phyloP scores from a whole-genome alignment of 2,797 vertebrate species.

The Melanotaenia trifasciata region DNA sequence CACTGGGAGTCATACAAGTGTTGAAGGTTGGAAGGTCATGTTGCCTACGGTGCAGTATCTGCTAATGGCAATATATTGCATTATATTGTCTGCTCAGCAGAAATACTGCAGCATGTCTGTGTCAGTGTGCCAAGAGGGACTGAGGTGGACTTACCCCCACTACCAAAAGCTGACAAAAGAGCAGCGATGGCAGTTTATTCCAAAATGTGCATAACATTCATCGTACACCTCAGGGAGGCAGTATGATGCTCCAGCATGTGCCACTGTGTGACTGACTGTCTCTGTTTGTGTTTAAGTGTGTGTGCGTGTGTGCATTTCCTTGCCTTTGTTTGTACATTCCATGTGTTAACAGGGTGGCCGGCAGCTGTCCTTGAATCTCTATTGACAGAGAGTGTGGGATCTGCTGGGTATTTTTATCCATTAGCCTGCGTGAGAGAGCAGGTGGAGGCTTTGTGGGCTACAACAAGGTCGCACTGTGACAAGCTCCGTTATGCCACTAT shows the following conservation, averaged over 20 bases:
- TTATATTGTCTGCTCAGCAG: slow-evolving; percentile 75
- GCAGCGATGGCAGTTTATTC: slow-evolving; percentile 71
- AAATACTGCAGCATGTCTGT: slow-evolving; percentile 58
- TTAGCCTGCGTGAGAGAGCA: slow-evolving; percentile 79
- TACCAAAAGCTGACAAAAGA: slow-evolving; percentile 60
- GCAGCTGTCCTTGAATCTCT: slow-evolving; percentile 81
- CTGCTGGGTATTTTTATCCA: slow-evolving; percentile 83
- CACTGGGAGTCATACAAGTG: slow-evolving; percentile 59
- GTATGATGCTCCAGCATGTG: slow-evolving; percentile 39
- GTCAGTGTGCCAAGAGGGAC: slow-evolving; percentile 76
- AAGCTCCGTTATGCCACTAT: slow-evolving; percentile 31
- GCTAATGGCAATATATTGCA: slow-evolving; percentile 78
- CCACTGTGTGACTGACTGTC: slow-evolving; percentile 32
- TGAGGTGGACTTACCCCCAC: slow-evolving; percentile 27
- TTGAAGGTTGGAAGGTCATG: slow-evolving; percentile 76
- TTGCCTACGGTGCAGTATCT: slow-evolving; percentile 68
- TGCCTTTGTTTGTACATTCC: slow-evolving; percentile 73
- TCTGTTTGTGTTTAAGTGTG: slow-evolving; percentile 37
- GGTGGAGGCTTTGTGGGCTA: slow-evolving; percentile 78
- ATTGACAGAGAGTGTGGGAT: slow-evolving; percentile 80
- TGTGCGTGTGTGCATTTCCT: slow-evolving; percentile 42
- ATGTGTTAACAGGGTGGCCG: slow-evolving; percentile 63
- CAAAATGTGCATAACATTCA: slow-evolving; percentile 62
- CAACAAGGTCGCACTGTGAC: slow-evolving; percentile 77
- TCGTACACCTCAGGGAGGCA: slow-evolving; percentile 54